Evolutionary conservation across 2,797 vertebrate species (phyloP), one percentile per base, ranked within the genome.

Genomic region (Erethizon dorsatum): DNA sequence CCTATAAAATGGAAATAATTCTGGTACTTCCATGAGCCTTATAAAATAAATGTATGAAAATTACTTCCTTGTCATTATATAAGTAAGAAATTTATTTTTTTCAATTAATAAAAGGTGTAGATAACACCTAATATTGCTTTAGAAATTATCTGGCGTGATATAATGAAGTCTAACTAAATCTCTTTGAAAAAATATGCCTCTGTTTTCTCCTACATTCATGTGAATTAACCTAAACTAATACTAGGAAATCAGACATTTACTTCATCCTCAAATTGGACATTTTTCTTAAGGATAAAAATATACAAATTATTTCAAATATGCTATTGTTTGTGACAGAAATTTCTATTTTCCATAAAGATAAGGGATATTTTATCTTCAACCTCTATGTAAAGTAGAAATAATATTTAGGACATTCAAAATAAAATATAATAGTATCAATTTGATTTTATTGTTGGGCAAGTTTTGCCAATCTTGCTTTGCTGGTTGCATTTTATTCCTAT

Each of bases 401-500:
- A 77, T 82, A 79, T 78, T 71, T 73, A 95, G 6, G 31, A 59
- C 8, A 93, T 73, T 83, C 11, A 93, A 95, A 96, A 92, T 10
- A 94, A 91, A 26, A 47, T 28, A 31, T 6, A 94, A 57, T 41
- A 0, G 31, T 22, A 47, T 89, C 22, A 92, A 89, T 95, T 56
- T 78, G 41, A 56, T 75, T 92, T 95, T 97, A 17, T 86, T 95
- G 2, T 71, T 85, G n/a, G 45, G 71, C 14, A 96, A 75, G 57
- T 83, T 52, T 17, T 89, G 26, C 31, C 50, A 92, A 88, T 96
- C 18, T 96, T 97, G 20, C 26, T 96, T 95, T 47, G 28, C 12
- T 18, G 67, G 1, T 13, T 97, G 73, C 50, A 65, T 56, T 96
- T 96, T 97, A 77, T 80, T 79, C 37, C 80, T 82, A 87, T 61